Percentiles rank a stretch among this genome's conserved stretches.
These are phyloP conservation scores for Hemaris fuciformis DNA, from an alignment of 2,888 invertebrate genomes.

Conservation along the genomic window DNA sequence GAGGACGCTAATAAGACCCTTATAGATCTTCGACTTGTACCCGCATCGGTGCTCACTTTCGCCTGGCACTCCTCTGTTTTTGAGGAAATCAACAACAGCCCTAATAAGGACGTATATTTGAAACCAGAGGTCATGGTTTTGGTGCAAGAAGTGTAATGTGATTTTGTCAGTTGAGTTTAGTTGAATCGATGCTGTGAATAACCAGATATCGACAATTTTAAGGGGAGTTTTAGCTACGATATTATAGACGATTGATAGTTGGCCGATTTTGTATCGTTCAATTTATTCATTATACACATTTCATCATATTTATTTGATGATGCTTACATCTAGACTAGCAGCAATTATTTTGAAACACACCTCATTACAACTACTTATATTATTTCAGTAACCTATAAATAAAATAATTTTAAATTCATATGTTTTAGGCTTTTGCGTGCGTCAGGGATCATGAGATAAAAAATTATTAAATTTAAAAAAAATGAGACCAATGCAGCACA, in stretches of 20 bases:
- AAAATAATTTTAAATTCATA: no score
- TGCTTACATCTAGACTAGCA: no score
- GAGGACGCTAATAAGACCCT: slow-evolving; percentile 87
- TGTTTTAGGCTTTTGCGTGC: neutral
- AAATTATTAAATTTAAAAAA: no score
- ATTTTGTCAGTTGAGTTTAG: neutral
- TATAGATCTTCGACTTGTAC: slow-evolving; percentile 89
- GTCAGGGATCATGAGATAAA: no score
- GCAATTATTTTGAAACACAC: neutral
- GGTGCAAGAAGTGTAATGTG: slow-evolving; percentile 79
- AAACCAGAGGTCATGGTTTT: slow-evolving; percentile 90
- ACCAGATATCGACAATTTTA: neutral
- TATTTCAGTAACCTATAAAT: neutral
- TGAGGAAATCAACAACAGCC: slow-evolving; percentile 74
- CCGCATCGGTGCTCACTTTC: slow-evolving; percentile 91
- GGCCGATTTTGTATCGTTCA: neutral
- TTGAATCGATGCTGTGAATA: neutral
- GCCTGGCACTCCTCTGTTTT: slow-evolving; percentile 82
- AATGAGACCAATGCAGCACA: no score
- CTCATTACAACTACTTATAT: no score
- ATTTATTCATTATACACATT: no score
- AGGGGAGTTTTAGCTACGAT: neutral
- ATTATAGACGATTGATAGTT: neutral
- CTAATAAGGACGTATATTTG: slow-evolving; percentile 83
- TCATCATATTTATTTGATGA: no score